Evolutionary conservation across 1,140 invertebrate species (phyloP), one percentile per base, ranked within the genome.

Genomic region (Cydia fagiglandana): DNA sequence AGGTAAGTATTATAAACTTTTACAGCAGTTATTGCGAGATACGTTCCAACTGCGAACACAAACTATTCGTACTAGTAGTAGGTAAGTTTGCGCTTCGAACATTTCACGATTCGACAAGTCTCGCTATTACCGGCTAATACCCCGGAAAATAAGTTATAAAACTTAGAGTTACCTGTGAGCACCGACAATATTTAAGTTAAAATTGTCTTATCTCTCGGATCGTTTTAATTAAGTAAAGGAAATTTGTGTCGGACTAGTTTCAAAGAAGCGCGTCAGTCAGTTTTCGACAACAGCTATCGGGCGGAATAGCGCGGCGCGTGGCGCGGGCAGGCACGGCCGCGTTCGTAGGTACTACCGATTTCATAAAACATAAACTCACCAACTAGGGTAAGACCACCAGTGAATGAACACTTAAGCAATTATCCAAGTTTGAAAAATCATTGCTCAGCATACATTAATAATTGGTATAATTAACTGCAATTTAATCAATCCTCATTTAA

Each of bases 201-300:
- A 76, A 80, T 75, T 80, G 77, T 77, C 68, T 81, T 79, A 84
- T 83, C 84, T 88, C 86, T 83, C 80, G 86, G 84, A 87, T 87
- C 83, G 78, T 84, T 88, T 86, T 87, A 89, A 88, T 88, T 84
- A 41, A 6, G 30, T 34, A 89, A 89, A 86, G 83, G 80, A 81
- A 84, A 88, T 86, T 84, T 78, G 77, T 77, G 74, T 84, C 75
- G 80, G 78, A 78, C 81, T 85, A 82, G 84, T 84, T 83, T 87
- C 84, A 84, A 89, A 88, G 66, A 87, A 86, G 80, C 70, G 74
- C 83, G 85, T 85, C 85, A 88, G 85, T 88, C 86, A 85, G 74
- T 73, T 80, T 86, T 85, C 82, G 82, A 84, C 83, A 84, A 81
- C 82, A 83, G 77, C 81, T 81, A 80, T 81, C 78, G 77, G 50